These are phyloP conservation scores for Crematogaster levior DNA, from an alignment of 2,888 invertebrate genomes.

Conservation along the genomic window DNA sequence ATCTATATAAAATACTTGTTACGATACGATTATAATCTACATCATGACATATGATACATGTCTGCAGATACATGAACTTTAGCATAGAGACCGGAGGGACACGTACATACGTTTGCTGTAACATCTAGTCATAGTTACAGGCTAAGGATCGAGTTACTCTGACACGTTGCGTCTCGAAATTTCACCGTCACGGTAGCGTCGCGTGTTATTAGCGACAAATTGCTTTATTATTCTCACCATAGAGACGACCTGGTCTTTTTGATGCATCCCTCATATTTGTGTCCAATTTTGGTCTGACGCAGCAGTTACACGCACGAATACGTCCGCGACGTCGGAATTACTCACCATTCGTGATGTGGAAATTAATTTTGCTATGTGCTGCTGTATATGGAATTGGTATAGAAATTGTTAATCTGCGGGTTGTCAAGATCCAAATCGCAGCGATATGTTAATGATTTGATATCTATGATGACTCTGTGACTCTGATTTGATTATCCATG, in stretches of 20 bases:
- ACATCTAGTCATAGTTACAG: slow-evolving; percentile 1
- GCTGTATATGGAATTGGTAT: neutral
- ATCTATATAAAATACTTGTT: neutral
- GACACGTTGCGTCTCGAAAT: slow-evolving; percentile 46
- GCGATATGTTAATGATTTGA: neutral
- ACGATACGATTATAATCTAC: neutral
- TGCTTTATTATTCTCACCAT: slow-evolving; percentile 77
- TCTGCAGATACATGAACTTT: neutral
- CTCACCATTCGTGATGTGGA: slow-evolving; percentile 58
- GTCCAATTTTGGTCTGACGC: slow-evolving; percentile 75
- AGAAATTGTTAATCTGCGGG: neutral
- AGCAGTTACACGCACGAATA: slow-evolving; percentile 70
- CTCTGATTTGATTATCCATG: too few relatives aligned
- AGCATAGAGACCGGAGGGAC: neutral
- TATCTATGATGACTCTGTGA: too few relatives aligned
- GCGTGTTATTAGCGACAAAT: slow-evolving; percentile 72
- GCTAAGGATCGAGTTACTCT: slow-evolving; percentile 6
- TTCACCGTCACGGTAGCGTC: slow-evolving; percentile 46
- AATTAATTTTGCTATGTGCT: slow-evolving; percentile 69
- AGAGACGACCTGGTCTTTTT: slow-evolving; percentile 31
- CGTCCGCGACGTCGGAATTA: slow-evolving; percentile 73
- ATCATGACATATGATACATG: neutral
- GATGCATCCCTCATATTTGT: slow-evolving; percentile 38
- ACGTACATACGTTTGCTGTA: neutral
- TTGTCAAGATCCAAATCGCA: neutral